A percentile compares a stretch with the other conserved stretches of the same genome.
Evolutionary conservation across 2,113 vertebrate species (phyloP).

Genomic region (Chloropsis cyanopogon): DNA sequence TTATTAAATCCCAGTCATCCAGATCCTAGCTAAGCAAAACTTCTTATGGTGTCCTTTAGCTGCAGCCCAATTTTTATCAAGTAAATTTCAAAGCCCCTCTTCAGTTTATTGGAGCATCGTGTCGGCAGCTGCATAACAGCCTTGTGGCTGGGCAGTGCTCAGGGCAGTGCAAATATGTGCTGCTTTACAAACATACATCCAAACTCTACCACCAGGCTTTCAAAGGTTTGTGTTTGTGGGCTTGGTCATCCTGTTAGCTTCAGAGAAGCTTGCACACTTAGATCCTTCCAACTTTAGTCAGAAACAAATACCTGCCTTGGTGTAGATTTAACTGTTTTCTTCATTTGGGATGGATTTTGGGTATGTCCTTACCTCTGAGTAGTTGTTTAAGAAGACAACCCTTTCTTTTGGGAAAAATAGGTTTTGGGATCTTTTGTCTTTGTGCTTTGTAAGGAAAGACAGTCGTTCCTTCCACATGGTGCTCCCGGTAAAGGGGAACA

Average conservation of each 20-base stretch:
- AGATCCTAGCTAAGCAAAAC: not conserved
- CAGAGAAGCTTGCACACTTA: not conserved
- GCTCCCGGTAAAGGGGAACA: not conserved
- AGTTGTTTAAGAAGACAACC: not conserved
- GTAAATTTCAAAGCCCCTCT: not conserved
- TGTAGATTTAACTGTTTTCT: not conserved
- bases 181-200: not conserved
- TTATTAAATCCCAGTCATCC: not conserved
- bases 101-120: not conserved
- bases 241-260: accelerated
- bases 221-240: not conserved
- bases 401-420: not conserved
- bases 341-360: not conserved
- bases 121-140: not conserved
- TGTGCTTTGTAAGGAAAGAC: not conserved
- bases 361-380: not conserved
- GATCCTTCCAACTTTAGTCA: not conserved
- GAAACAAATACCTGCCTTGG: not conserved
- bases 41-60: not conserved
- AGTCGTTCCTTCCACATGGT: not conserved
- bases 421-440: not conserved
- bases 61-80: not conserved
- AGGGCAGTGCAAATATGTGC: too few relatives aligned
- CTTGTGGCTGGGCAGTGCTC: not conserved
- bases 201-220: not conserved